Base-by-base conservation (phyloP, 2,888 invertebrate species). In the Bibio marci region DNA sequence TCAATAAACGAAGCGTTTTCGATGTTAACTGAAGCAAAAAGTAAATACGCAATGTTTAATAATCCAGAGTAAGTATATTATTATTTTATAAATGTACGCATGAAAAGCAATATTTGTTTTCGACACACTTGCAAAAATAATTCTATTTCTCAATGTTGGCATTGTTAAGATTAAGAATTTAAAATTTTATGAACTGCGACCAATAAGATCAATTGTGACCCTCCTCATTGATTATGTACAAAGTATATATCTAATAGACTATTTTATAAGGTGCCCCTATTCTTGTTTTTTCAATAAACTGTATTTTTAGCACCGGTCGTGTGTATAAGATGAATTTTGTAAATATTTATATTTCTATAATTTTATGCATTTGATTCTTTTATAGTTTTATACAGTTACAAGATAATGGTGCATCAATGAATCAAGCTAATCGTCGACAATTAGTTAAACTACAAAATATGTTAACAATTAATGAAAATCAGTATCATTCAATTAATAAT, bases 401-500 rank as follows among this genome's bases (percentile, higher is more conserved):
- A 19, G 42, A 41, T 14, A 31, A 26, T 25, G 3, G 6, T 5
- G 32, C 27, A 14, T 28, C 33, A 4, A 28, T 32, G n/a, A 56
- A 58, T 50, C 57, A 57, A 3, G 48, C 54, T 10, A 57, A 52
- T 38, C 56, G 56, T 2, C 55, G 76, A 43, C 72, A 78, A 38
- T 64, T 85, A 38, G 65, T 72, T 0, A 75, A 77, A 10, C 69
- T 90, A 4, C 71, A 77, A 49, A 74, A 75, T 39, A 64, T 76
- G 25, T 63, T 75, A 2, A 75, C 76, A 49, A 79, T 81, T 48
- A 71, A 86, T 22, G 77, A 83, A 46, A 76, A 73, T 1, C 85
- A 86, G 49, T 52, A 88, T 6, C 67, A 70, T 3, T 77, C 81
- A 52, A 76, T 80, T 0, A 74, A 77, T 44, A 70, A 71, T 42